Base-by-base conservation (phyloP, 2,797 vertebrate genomes). In the Pangasius krempfi region DNA sequence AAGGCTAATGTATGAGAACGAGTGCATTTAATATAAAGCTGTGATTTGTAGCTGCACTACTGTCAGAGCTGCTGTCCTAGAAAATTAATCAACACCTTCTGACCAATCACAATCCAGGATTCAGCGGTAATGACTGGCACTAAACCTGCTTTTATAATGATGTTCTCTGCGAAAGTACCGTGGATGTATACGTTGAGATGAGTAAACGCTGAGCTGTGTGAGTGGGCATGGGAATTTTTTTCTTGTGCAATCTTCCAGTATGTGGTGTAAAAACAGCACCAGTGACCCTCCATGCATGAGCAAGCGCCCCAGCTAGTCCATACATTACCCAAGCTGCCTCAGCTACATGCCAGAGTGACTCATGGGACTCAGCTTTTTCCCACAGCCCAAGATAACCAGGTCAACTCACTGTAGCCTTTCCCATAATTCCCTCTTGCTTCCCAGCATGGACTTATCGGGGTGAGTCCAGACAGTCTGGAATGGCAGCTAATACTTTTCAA, bases 321-420 rank as follows among this genome's bases (percentile, higher is more conserved):
- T 88, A 79, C 87, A 68, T 44, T 85, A 66, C 37, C n/a, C 18
- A n/a, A 83, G 9, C 37, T 18, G 82, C 70, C 73, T n/a, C 22
- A 12, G 12, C n/a, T 8, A 9, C 75, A 81, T 54, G 54, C 47
- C 84, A 81, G 52, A 70, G 18, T 40, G 68, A 70, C 83, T 78
- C 88, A 60, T 5, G 16, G 40, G 86, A 40, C 86, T 27, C 33
- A 0, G 27, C 50, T 68, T 86, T 47, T 89, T 89, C 84, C 76
- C 88, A 89, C 76, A 62, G 78, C 66, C 58, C 10, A 85, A 80
- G 50, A 80, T 72, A 81, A 80, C 73, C 44, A 30, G 84, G 88
- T 86, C 84, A 89, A 27, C 14, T 20, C 52, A 13, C 20, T 27
- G 44, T 20, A 64, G 56, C 27, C n/a, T 66, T 84, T 86, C 76